Conservation (phyloP, 1,140 invertebrate genomes). For the Sycobia sp. region DNA sequence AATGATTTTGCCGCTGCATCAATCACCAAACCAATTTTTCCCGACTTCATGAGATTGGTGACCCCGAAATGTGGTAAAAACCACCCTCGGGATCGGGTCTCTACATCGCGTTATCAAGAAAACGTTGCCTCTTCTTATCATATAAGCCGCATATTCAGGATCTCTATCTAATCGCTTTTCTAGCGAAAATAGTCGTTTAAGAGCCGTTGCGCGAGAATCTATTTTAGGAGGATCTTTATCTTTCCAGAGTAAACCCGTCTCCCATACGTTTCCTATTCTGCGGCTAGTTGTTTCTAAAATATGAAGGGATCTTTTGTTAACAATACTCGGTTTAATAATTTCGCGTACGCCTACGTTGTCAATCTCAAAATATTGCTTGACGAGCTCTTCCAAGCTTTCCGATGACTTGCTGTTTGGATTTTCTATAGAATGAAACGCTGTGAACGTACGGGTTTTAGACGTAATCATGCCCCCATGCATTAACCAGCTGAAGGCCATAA, state of each 20-base stretch:
- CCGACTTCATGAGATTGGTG: neutral
- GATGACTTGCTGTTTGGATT: constrained; percentile 2
- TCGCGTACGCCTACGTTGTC: constrained; percentile 22
- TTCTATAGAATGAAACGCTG: no score
- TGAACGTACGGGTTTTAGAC: no score
- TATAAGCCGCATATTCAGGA: constrained; percentile 21
- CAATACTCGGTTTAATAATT: no score
- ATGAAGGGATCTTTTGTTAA: no score
- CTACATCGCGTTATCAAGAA: constrained; percentile 12
- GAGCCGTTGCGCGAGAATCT: constrained; percentile 3
- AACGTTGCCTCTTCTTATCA: constrained; percentile 27
- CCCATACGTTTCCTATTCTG: constrained; percentile 22
- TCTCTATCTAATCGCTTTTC: constrained; percentile 16
- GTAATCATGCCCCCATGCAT: constrained; percentile 35
- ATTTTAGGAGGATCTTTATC: neutral
- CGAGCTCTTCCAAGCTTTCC: no score
- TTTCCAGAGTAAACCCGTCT: constrained; percentile 35
- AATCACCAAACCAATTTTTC: constrained; percentile 3
- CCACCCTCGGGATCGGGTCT: neutral
- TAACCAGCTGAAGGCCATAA: constrained; percentile 27
- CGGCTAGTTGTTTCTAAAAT: constrained; percentile 18
- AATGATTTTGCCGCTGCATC: neutral
- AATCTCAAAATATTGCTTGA: constrained; percentile 22
- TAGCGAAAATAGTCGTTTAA: constrained; percentile 17
- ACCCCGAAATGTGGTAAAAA: constrained; percentile 4